Evolutionary conservation across 2,113 vertebrate species (phyloP).

Genomic region (Microtus oregoni): DNA sequence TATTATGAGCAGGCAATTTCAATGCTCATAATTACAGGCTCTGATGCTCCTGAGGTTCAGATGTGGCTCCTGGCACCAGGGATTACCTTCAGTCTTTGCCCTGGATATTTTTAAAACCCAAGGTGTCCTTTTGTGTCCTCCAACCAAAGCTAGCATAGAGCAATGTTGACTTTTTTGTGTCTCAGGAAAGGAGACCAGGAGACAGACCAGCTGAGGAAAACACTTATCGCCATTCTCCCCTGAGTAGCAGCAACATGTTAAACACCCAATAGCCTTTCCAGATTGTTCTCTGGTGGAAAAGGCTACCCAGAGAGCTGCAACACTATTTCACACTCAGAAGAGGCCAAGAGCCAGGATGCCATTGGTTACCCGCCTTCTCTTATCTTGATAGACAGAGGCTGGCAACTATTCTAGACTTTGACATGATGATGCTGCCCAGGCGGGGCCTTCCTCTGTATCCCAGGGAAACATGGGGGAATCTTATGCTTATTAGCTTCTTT

Average conservation of each 20-base stretch:
- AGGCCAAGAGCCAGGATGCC: not conserved
- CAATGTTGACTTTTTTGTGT: not conserved
- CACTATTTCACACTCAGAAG: not conserved
- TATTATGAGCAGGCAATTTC: not conserved
- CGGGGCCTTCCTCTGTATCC: not conserved
- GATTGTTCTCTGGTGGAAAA: not conserved
- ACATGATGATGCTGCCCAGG: not conserved
- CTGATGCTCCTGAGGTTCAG: not conserved
- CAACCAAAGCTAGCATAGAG: not conserved
- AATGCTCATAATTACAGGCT: not conserved
- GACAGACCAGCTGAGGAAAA: not conserved
- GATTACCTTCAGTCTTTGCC: too few species aligned
- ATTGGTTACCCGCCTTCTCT: not conserved
- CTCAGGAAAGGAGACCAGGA: not conserved
- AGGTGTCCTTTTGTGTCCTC: not conserved
- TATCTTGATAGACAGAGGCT: not conserved
- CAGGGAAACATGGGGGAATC: not conserved
- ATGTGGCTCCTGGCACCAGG: not conserved
- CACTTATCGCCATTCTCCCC: not conserved
- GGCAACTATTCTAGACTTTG: not conserved
- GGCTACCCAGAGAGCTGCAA: not conserved
- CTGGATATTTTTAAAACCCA: not conserved
- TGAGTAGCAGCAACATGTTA: not conserved
- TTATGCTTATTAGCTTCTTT: not conserved
- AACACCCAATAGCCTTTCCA: not conserved